Evolutionary conservation across 2,888 invertebrate genomes (phyloP).

Genomic region (Atethmia centrago): DNA sequence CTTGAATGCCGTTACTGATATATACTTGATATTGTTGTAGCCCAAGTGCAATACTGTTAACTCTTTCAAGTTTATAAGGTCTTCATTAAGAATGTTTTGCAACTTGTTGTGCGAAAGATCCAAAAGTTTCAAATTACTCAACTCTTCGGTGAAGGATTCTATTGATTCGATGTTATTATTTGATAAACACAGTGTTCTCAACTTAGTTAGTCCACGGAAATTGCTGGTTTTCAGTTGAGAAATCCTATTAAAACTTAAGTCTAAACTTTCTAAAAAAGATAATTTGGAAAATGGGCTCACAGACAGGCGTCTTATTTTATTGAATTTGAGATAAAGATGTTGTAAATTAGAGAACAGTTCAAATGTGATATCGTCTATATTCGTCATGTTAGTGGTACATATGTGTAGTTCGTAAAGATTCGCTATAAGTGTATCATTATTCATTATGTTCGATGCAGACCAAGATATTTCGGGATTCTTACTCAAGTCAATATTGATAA

Average conservation of each 20-base stretch:
- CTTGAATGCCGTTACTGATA: slow-evolving; percentile 95
- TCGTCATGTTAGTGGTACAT: slow-evolving; percentile 84
- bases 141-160: slow-evolving; percentile 94
- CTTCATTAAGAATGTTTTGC: slow-evolving; percentile 94
- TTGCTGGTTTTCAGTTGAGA: slow-evolving; percentile 96
- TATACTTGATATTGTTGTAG: slow-evolving; percentile 95
- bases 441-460: slow-evolving; percentile 75
- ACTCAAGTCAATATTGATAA: slow-evolving; percentile 86
- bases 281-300: slow-evolving; percentile 95
- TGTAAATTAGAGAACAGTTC: slow-evolving; percentile 93
- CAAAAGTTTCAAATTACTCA: slow-evolving; percentile 94
- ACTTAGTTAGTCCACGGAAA: slow-evolving; percentile 93
- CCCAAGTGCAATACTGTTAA: slow-evolving; percentile 95
- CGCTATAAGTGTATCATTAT: slow-evolving; percentile 82
- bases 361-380: slow-evolving; percentile 93
- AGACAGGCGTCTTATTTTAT: slow-evolving; percentile 94
- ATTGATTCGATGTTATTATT: slow-evolving; percentile 95
- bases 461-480: slow-evolving; percentile 84
- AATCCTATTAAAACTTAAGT: slow-evolving; percentile 95
- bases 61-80: slow-evolving; percentile 94
- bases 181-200: slow-evolving; percentile 95
- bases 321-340: slow-evolving; percentile 94
- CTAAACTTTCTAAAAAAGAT: slow-evolving; percentile 94
- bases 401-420: slow-evolving; percentile 87
- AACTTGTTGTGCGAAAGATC: slow-evolving; percentile 96